Evolutionary conservation across 2,888 invertebrate genomes (phyloP), one percentile per base, ranked within the genome.

Genomic region (Drosophila phalerata): DNA sequence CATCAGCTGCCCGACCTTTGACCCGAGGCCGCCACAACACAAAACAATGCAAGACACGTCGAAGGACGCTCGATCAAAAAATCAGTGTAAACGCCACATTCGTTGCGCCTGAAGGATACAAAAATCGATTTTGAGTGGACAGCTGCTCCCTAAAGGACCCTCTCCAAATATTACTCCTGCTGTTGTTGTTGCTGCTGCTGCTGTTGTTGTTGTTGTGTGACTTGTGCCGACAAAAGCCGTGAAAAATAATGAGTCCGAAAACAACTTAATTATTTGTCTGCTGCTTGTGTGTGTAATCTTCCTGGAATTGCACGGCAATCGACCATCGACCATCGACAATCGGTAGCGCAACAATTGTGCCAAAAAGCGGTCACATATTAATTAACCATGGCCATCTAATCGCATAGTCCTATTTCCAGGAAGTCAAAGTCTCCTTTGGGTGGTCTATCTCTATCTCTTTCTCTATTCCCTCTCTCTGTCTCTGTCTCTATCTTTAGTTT

Each of bases 221-320:
- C 89, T 85, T 88, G 84, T 88, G 88, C 89, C 79, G 82, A 83
- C 83, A 84, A 84, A 84, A 86, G 84, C 86, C 86, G 84, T 84
- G 84, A 84, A 84, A 81, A 84, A 84, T 84, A 84, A 86, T 84
- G 81, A 79, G 69, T 73, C 79, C 79, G 66, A 81, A 81, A 84
- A 84, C 86, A 84, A 79, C 86, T 79, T 84, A 84, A 84, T 84
- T 84, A 86, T 86, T 81, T 81, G 66, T 13, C 11, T 15, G 69
- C 17, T 15, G n/a, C n/a, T n/a, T 40, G 11, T 42, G 57, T 60
- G 45, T 58, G 68, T 32, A 30, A 19, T 75, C 66, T 84, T 84
- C 84, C 79, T 75, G 79, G 84, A 84, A 84, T 49, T 70, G 52
- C 68, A 72, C 57, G 34, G 49, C 64, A 38, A 58, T 77, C 80